Evolutionary conservation across 2,888 invertebrate species (phyloP), one percentile per base, ranked within the genome.

Genomic region (Pimpla rufipes): DNA sequence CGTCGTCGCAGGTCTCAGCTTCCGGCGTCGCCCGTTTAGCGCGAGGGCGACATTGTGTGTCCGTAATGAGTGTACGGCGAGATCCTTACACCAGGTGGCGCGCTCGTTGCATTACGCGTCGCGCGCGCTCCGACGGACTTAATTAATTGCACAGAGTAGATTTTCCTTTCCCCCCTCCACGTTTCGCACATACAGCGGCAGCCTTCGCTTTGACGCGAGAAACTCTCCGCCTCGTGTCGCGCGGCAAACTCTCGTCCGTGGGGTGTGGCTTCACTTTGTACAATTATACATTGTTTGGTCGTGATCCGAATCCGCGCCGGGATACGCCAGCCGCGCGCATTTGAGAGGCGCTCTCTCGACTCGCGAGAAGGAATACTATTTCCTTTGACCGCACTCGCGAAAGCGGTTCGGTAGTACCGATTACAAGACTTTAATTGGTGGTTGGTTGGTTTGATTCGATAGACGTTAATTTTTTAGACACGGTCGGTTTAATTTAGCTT

Each of bases 91-190:
- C 62, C 21, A 16, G 37, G 4, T 59, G 29, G 13, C 47, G 47
- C 47, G 45, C 45, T 74, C 8, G 35, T 8, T 74, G 37, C 62
- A 21, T 35, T 62, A 7, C 21, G 35, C 59, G 45, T n/a, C 21
- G 29, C 2, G n/a, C 2, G 29, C 29, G 29, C 29, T 5, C 29
- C n/a, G 18, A 55, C 55, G 40, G 42, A 59, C 78, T 74, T 68
- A 78, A 82, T 82, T 82, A 82, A 82, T 82, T 78, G 62, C 68
- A 62, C 70, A 70, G 23, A 37, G 40, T 64, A 47, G 64, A 67
- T 42, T 66, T 71, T 59, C 45, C 47, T 37, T 37, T 35, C n/a
- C 47, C 7, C 64, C 29, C 29, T n/a, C 3, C 29, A 5, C 29
- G 29, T 55, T 37, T 74, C 21, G 18, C 35, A 40, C 35, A 23